Evolutionary conservation across 1,140 invertebrate species (phyloP).

Genomic region (Temnothorax longispinosus): DNA sequence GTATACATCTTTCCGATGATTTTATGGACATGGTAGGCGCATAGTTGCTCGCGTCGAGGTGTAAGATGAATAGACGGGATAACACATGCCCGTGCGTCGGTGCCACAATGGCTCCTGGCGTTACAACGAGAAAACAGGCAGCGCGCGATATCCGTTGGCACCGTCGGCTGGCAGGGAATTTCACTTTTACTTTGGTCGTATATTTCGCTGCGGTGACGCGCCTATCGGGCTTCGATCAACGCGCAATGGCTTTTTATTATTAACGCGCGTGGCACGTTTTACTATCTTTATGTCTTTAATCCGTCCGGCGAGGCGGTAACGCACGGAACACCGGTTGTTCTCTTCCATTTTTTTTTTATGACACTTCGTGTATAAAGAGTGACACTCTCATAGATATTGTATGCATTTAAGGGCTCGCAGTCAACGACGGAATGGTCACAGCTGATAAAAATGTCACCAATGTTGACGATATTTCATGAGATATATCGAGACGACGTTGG

Average conservation of each 20-base stretch:
- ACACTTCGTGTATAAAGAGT: conserved; percentile 13
- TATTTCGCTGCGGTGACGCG: conserved; percentile 53
- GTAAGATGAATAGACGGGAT: conserved; percentile 68
- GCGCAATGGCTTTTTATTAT: conserved; percentile 58
- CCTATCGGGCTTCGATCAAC: conserved; percentile 70
- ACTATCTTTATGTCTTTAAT: conserved; percentile 72
- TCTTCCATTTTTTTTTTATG: conserved; percentile 30
- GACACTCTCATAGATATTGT: conserved; percentile 7
- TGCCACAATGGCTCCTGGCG: conserved; percentile 43
- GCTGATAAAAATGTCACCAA: conserved; percentile 49
- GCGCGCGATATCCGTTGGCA: conserved; percentile 51
- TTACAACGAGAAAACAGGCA: conserved; percentile 65
- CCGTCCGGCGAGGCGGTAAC: conserved; percentile 17
- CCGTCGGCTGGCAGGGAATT: conserved; percentile 53
- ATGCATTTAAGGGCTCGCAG: conserved; percentile 28
- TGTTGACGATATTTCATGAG: neutral
- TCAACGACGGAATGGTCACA: neutral
- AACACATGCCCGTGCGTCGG: conserved; percentile 26
- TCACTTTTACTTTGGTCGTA: conserved; percentile 64
- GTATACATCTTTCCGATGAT: conserved; percentile 61
- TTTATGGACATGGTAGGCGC: conserved; percentile 67
- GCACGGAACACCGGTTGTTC: conserved; percentile 31
- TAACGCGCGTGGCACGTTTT: conserved; percentile 60
- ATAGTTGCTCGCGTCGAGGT: conserved; percentile 41
- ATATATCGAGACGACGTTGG: neutral